Evolutionary conservation across 2,888 invertebrate genomes (phyloP).

Genomic region (Andrena haemorrhoa): DNA sequence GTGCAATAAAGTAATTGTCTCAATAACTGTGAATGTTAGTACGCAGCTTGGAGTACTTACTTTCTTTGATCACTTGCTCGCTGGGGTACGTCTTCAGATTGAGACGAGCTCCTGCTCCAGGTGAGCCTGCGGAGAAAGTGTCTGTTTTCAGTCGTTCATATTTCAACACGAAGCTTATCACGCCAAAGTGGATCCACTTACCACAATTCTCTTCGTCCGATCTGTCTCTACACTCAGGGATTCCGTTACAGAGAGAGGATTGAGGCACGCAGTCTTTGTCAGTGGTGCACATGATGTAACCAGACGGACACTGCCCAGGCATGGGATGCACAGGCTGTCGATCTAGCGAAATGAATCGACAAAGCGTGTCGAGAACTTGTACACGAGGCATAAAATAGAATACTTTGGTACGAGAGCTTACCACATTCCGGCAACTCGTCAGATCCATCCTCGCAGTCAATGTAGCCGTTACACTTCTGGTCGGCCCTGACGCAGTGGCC

Average conservation of each 20-base stretch:
- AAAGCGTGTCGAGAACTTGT: neutral
- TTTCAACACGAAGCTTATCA: neutral
- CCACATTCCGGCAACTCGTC: slow-evolving; percentile 83
- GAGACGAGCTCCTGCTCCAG: slow-evolving; percentile 84
- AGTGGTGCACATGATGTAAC: slow-evolving; percentile 83
- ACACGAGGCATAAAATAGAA: too few species aligned
- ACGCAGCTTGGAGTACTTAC: slow-evolving; percentile 87
- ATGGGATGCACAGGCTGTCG: slow-evolving; percentile 60
- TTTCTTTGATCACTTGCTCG: slow-evolving; percentile 93
- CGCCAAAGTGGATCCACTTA: slow-evolving; percentile 48
- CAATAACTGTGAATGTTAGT: neutral
- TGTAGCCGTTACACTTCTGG: slow-evolving; percentile 85
- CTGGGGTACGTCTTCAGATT: slow-evolving; percentile 91
- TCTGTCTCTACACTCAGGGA: slow-evolving; percentile 87
- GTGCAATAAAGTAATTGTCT: neutral
- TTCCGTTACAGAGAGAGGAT: slow-evolving; percentile 86
- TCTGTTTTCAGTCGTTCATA: neutral
- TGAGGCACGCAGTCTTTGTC: slow-evolving; percentile 84
- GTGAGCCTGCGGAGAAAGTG: slow-evolving; percentile 75
- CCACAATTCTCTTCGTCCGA: slow-evolving; percentile 87
- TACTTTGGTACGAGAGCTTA: slow-evolving; percentile 52
- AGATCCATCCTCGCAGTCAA: slow-evolving; percentile 85
- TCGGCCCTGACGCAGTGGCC: slow-evolving; percentile 87
- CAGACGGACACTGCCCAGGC: slow-evolving; percentile 79
- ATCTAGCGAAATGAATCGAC: neutral